Base-by-base conservation (phyloP, 2,797 vertebrate genomes). In the Lepidocolaptes lacrymiger region DNA sequence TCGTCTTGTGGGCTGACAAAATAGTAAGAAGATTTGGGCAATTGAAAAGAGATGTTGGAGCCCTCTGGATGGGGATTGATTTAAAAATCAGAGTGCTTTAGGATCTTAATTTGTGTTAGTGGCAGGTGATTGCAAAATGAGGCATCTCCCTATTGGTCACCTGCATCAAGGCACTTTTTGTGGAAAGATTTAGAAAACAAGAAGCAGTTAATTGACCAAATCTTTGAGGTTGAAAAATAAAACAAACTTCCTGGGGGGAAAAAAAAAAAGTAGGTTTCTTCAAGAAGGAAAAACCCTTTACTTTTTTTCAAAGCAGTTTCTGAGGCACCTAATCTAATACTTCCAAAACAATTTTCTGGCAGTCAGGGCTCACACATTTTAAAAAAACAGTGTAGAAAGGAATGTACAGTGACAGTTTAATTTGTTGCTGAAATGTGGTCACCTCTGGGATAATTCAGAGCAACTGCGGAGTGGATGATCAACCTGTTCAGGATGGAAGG, bases 371-470 rank as follows among this genome's bases (percentile, higher is more conserved):
- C 68, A 32, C 28, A 20, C 74, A 41, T 59, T 85, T 81, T 27
- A 16, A 74, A 91, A 91, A 88, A 88, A 55, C 8, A 15, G 55
- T 13, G 43, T 69, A 59, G 80, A 90, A 88, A 81, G 69, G 66
- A 86, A 92, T 92, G 73, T 71, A 28, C 85, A 4, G 1, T 93
- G 91, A 85, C 73, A 85, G 79, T 74, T 94, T 80, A 89, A 94
- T 92, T 93, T 96, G 82, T 74, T 87, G 56, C 62, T 93, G 93
- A 94, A 95, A 85, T 92, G 80, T 3, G 4, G 44, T 85, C 75
- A 93, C 68, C 81, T 89, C 86, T 79, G 46, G 88, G 83, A 49
- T 91, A 80, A 77, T 88, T 93, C 75, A 30, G 59, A 89, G 81
- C 52, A 80, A 37, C 74, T 0, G 0, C 27, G 15, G 52, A 82